Evolutionary conservation across 2,888 invertebrate species (phyloP).

Genomic region (Ornithoptera alexandrae): DNA sequence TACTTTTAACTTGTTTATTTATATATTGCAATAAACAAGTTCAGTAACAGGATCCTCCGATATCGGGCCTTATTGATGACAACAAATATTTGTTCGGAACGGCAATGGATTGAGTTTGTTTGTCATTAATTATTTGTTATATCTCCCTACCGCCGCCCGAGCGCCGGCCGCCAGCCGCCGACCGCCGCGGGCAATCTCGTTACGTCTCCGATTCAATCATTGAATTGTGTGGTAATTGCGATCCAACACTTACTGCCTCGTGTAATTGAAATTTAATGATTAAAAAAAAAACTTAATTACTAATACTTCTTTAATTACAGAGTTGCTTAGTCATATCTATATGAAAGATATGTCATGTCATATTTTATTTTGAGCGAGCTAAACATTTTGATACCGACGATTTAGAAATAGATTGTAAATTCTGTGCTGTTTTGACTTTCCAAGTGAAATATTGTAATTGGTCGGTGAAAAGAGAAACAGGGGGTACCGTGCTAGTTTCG

Average conservation of each 20-base stretch:
- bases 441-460: too few relatives aligned
- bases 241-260: conserved; percentile 3
- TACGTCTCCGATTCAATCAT: conserved; percentile 18
- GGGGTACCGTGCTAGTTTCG: too few relatives aligned
- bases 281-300: too few relatives aligned
- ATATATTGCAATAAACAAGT: neutral
- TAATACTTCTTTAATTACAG: too few relatives aligned
- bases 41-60: neutral
- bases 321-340: too few relatives aligned
- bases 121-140: conserved; percentile 32
- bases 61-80: conserved; percentile 14
- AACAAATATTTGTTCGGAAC: conserved; percentile 23
- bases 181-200: conserved; percentile 16
- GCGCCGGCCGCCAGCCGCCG: neutral
- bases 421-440: too few relatives aligned
- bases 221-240: conserved; percentile 26
- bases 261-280: conserved; percentile 1
- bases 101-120: conserved; percentile 30
- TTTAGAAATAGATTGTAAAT: too few relatives aligned
- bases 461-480: too few relatives aligned
- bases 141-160: conserved; percentile 2
- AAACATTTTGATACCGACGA: too few relatives aligned
- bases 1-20: too few relatives aligned
- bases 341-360: too few relatives aligned
- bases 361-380: too few relatives aligned